Percentiles rank a stretch among this genome's conserved stretches.
Evolutionary conservation across 2,797 vertebrate species (phyloP).

Genomic region (Dipus sagitta): DNA sequence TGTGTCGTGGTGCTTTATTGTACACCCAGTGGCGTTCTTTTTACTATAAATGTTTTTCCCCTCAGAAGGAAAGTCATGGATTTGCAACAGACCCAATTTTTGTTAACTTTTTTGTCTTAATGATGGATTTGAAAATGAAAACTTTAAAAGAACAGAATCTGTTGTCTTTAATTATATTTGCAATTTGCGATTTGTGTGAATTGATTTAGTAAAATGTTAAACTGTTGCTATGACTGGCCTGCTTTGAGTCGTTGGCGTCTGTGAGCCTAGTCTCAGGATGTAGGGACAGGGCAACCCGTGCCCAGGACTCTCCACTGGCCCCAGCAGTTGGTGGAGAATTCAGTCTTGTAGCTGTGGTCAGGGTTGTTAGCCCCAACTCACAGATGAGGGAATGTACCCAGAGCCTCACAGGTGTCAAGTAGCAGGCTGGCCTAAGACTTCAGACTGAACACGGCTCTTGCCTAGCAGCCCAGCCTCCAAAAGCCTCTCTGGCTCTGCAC

Average conservation of each 20-base stretch:
- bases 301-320: neutral
- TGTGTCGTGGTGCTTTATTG: slow-evolving; percentile 91
- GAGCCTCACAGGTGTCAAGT: neutral
- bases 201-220: slow-evolving; percentile 94
- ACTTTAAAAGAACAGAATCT: slow-evolving; percentile 84
- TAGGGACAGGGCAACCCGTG: neutral
- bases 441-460: neutral
- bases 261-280: neutral
- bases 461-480: neutral
- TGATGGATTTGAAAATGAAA: slow-evolving; percentile 87
- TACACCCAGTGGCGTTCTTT: slow-evolving; percentile 87
- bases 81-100: slow-evolving; percentile 88
- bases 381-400: neutral
- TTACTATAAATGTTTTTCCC: slow-evolving; percentile 79
- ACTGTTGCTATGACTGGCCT: slow-evolving; percentile 85
- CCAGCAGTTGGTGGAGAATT: neutral
- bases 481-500: neutral
- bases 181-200: slow-evolving; percentile 93
- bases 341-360: neutral
- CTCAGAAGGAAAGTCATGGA: slow-evolving; percentile 82
- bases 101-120: slow-evolving; percentile 92
- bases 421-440: neutral
- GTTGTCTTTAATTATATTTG: slow-evolving; percentile 90
- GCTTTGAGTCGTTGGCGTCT: slow-evolving; percentile 47
- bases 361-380: neutral